phyloP scores from a whole-genome alignment of 2,797 vertebrate genomes.

The Anguilla pacifica region DNA sequence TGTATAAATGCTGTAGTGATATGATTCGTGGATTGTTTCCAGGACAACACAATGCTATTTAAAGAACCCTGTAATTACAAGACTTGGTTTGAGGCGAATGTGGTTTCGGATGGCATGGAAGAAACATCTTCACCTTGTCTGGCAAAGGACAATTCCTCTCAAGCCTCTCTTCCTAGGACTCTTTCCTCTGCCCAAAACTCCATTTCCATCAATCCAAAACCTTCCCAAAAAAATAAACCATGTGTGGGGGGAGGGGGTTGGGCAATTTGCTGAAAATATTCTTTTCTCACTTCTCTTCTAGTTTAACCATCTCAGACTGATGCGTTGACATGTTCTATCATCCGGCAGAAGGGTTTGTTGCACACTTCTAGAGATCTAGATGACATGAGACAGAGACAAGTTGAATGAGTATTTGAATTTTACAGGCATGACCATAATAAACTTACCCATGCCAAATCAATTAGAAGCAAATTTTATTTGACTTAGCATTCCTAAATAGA shows the following conservation, averaged over 20 bases:
- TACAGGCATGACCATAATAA: neutral
- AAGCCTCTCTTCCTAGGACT: neutral
- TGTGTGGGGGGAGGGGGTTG: too few relatives aligned
- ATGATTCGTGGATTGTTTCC: neutral
- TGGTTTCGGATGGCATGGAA: neutral
- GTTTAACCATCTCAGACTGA: neutral
- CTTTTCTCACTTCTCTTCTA: too few relatives aligned
- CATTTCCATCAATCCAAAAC: neutral
- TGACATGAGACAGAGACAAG: too few relatives aligned
- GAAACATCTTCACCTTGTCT: neutral
- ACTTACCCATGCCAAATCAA: neutral
- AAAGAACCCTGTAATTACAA: neutral
- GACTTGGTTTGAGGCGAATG: neutral
- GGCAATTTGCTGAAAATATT: too few relatives aligned
- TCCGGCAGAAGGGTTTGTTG: neutral
- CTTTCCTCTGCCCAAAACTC: neutral
- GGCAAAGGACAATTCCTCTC: neutral
- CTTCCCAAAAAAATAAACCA: neutral
- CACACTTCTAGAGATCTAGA: too few relatives aligned
- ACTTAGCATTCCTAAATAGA: neutral
- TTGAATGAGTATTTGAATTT: too few relatives aligned
- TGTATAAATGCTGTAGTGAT: neutral
- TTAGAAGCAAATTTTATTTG: neutral
- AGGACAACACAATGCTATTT: neutral
- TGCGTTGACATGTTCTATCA: neutral